These are phyloP conservation scores for Cyphomyrus plagiostoma DNA, from an alignment of 2,113 vertebrate genomes.

Conservation along the genomic window DNA sequence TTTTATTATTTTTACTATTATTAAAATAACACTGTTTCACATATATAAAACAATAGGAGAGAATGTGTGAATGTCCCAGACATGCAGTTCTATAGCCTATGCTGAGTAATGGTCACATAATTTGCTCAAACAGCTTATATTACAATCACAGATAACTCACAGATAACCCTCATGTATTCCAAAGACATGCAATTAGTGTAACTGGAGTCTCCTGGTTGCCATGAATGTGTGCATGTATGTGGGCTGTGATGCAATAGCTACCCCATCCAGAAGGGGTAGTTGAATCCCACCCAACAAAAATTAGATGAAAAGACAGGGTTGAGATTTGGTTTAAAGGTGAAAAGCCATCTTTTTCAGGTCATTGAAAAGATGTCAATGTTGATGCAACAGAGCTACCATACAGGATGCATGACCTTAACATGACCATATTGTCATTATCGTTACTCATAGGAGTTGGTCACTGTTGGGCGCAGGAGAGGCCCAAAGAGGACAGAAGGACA, in stretches of 20 bases:
- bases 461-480: not conserved
- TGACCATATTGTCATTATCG: not conserved
- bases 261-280: too few relatives aligned
- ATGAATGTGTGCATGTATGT: not conserved
- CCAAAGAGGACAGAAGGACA: not conserved
- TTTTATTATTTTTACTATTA: not conserved
- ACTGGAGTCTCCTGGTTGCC: not conserved
- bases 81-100: not conserved
- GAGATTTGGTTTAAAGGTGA: too few relatives aligned
- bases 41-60: not conserved
- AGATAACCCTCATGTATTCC: not conserved
- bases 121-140: not conserved
- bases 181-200: not conserved
- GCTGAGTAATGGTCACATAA: not conserved
- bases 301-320: too few relatives aligned
- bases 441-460: not conserved
- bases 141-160: not conserved
- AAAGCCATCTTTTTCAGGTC: not conserved
- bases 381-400: not conserved
- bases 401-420: not conserved
- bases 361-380: not conserved
- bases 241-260: not conserved
- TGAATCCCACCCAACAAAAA: too few relatives aligned
- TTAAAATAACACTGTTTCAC: not conserved
- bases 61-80: not conserved